phyloP scores from a whole-genome alignment of 1,140 invertebrate species.

The Gyrodactylus salaris region DNA sequence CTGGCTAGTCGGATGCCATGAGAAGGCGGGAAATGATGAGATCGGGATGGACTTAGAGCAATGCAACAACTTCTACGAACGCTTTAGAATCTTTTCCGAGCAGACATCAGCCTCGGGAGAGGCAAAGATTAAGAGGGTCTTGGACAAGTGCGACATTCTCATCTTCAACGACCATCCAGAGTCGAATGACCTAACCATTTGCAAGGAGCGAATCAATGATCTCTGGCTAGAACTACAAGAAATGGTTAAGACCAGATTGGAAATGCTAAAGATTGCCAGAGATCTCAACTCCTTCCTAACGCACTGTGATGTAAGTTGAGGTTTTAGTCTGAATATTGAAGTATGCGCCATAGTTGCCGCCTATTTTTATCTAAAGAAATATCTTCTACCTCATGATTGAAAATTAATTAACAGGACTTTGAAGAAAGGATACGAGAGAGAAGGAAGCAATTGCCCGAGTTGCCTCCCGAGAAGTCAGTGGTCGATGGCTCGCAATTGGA shows the following conservation, averaged over 20 bases:
- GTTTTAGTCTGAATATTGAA: too few species aligned
- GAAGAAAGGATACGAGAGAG: neutral
- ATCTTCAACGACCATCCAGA: slow-evolving; percentile 67
- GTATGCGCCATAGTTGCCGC: too few species aligned
- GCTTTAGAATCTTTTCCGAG: slow-evolving; percentile 76
- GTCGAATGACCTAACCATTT: slow-evolving; percentile 79
- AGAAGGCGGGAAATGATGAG: slow-evolving; percentile 82
- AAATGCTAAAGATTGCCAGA: slow-evolving; percentile 69
- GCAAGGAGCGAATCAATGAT: slow-evolving; percentile 91
- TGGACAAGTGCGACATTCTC: slow-evolving; percentile 67
- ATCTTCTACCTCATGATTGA: too few species aligned
- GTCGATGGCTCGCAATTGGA: neutral
- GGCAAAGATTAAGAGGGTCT: slow-evolving; percentile 61
- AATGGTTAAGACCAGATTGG: slow-evolving; percentile 76
- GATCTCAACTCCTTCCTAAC: slow-evolving; percentile 98
- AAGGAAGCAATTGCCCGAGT: neutral
- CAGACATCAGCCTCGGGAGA: slow-evolving; percentile 77
- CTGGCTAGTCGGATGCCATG: slow-evolving; percentile 86
- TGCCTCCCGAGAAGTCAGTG: neutral
- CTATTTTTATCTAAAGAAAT: too few species aligned
- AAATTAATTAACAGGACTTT: neutral
- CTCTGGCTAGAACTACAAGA: slow-evolving; percentile 90
- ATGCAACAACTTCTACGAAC: slow-evolving; percentile 41
- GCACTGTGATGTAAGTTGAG: slow-evolving; percentile 55
- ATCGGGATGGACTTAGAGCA: slow-evolving; percentile 95